Evolutionary conservation across 2,797 vertebrate genomes (phyloP), one percentile per base, ranked within the genome.

Genomic region (Onychomys leucogaster): DNA sequence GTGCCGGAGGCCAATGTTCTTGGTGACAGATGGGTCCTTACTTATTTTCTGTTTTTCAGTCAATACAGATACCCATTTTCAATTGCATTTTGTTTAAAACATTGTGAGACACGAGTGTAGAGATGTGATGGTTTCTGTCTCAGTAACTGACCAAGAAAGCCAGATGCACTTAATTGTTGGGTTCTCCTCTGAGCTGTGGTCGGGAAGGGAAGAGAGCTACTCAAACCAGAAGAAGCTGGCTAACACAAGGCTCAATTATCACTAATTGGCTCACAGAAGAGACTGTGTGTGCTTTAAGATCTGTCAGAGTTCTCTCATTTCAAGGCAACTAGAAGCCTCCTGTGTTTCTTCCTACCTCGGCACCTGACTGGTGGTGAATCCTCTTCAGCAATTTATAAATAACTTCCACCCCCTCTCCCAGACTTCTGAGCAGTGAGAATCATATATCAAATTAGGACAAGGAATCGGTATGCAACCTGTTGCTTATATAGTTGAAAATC

Each of bases 391-490:
- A 76, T 71, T 95, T 96, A 92, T 82, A 96, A 97, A 71, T 84
- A 96, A 91, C 46, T 78, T 81, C 84, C 91, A 25, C 73, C 91
- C 96, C 86, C 10, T 7, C 19, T n/a, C 69, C 65, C 63, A 94
- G 80, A 63, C 73, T 94, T 69, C 61, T 94, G 90, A 0, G 0
- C 46, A 97, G 75, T 95, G 71, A 97, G 92, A 84, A 69, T 95
- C 95, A 96, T 41, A 29, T 77, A 94, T 76, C 95, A 43, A 6
- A 75, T 78, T 94, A 41, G 94, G 59, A 85, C 86, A 89, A 2
- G 34, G 7, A 90, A 88, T 52, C 34, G 96, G 75, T 91, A 94
- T 21, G 49, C 92, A 96, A 63, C 61, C 90, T 96, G 91, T 96
- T 87, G 93, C 59, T 91, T 91, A 43, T 83, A 43, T 17, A 67